These are phyloP conservation scores for Polyommatus icarus DNA, from an alignment of 2,888 invertebrate genomes.

Conservation along the genomic window DNA sequence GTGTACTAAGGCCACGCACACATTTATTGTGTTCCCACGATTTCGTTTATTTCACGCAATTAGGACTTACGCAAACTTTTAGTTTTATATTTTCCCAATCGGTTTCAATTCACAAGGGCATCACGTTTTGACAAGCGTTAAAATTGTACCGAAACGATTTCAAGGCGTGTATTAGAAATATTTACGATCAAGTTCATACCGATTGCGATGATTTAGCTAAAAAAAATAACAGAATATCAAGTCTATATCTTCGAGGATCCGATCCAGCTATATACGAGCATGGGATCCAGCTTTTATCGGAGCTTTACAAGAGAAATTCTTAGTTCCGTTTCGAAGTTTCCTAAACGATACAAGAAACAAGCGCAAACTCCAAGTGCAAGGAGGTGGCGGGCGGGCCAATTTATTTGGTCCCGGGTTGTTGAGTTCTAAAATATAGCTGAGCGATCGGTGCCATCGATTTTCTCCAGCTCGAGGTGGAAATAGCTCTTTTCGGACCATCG, in stretches of 20 bases:
- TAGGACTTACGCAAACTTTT: constrained; percentile 12
- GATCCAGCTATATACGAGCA: not conserved
- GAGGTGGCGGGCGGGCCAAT: not conserved
- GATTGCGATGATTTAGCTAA: not conserved
- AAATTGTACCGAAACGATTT: constrained; percentile 18
- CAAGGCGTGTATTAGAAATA: constrained; percentile 9
- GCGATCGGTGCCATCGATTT: constrained; percentile 50
- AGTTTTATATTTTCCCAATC: constrained; percentile 25
- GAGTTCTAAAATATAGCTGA: constrained; percentile 36
- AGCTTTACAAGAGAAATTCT: not conserved
- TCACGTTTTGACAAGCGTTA: constrained; percentile 25
- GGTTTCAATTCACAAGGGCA: constrained; percentile 29
- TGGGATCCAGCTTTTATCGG: not conserved
- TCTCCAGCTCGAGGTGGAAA: constrained; percentile 56
- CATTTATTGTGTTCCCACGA: constrained; percentile 23
- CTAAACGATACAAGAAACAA: constrained; percentile 3
- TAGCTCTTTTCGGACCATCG: constrained; percentile 61
- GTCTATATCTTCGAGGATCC: too few relatives aligned
- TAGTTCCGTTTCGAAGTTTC: not conserved
- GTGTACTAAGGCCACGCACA: not conserved
- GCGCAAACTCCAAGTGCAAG: not conserved
- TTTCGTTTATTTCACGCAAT: constrained; percentile 22
- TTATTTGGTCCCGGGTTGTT: constrained; percentile 1
- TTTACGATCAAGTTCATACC: constrained; percentile 6
- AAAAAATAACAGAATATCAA: not conserved